These are phyloP conservation scores for Sorex araneus DNA, from an alignment of 2,113 vertebrate species.

Conservation along the genomic window DNA sequence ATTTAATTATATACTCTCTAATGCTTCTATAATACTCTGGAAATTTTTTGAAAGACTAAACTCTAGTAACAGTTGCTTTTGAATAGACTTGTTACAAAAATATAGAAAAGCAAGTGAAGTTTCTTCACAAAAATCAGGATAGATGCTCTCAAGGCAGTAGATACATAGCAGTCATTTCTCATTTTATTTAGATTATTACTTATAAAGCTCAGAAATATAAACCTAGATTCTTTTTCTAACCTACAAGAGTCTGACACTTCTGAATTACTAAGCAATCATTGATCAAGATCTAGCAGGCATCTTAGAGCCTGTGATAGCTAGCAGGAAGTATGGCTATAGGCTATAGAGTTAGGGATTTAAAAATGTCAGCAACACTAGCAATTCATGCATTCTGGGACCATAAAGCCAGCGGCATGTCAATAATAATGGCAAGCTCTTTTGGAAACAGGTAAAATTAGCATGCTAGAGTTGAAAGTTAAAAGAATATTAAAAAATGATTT, in stretches of 20 bases:
- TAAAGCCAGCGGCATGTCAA: slow-evolving; percentile 87
- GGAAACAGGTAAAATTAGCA: slow-evolving; percentile 86
- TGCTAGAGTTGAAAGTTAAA: slow-evolving; percentile 46
- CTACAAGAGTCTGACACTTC: slow-evolving; percentile 73
- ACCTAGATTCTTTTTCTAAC: not conserved
- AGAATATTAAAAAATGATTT: slow-evolving; percentile 53
- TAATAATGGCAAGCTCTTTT: slow-evolving; percentile 82
- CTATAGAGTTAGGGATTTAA: slow-evolving; percentile 85
- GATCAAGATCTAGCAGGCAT: slow-evolving; percentile 84
- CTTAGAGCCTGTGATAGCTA: slow-evolving; percentile 76
- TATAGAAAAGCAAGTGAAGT: not conserved
- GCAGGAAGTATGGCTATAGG: slow-evolving; percentile 84
- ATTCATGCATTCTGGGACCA: slow-evolving; percentile 87
- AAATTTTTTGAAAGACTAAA: slow-evolving; percentile 47
- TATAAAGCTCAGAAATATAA: slow-evolving; percentile 26
- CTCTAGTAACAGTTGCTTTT: slow-evolving; percentile 46
- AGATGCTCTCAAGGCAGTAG: not conserved
- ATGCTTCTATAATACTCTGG: not conserved
- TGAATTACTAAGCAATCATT: slow-evolving; percentile 84
- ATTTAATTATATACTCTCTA: slow-evolving; percentile 45
- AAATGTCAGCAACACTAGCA: slow-evolving; percentile 85
- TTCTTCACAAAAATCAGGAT: slow-evolving; percentile 37
- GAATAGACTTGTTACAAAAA: slow-evolving; percentile 11
- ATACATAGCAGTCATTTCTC: not conserved
- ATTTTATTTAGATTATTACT: slow-evolving; percentile 50